Percentiles rank a stretch among this genome's conserved stretches.
Evolutionary conservation across 2,888 invertebrate species (phyloP).

Genomic region (Hipparchia sbordonii): DNA sequence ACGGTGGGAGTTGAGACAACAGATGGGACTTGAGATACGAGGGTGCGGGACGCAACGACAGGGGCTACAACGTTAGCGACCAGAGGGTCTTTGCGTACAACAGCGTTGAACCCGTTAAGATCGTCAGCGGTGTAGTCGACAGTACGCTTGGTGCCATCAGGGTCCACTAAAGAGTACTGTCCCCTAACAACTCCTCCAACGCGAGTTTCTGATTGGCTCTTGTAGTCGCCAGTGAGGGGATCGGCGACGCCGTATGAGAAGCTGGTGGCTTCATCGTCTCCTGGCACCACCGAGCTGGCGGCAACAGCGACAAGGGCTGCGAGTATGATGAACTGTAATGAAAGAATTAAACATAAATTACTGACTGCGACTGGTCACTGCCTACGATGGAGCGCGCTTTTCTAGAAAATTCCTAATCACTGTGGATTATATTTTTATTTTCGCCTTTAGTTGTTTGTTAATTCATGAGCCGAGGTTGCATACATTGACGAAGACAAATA

Average conservation of each 20-base stretch:
- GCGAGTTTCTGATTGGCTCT: conserved; percentile 81
- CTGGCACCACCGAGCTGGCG: conserved; percentile 72
- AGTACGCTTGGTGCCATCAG: conserved; percentile 81
- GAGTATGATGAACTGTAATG: conserved; percentile 49
- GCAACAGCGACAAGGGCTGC: conserved; percentile 67
- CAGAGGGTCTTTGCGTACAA: conserved; percentile 78
- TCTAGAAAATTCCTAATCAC: no score
- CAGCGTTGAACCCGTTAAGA: conserved; percentile 82
- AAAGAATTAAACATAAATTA: neutral
- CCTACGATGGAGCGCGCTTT: no score
- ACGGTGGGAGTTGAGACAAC: conserved; percentile 42
- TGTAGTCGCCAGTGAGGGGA: conserved; percentile 81
- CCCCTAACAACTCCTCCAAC: conserved; percentile 79
- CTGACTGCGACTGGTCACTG: neutral
- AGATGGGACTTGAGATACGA: conserved; percentile 46
- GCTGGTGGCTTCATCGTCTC: conserved; percentile 77
- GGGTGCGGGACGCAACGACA: conserved; percentile 43
- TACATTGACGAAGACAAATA: no score
- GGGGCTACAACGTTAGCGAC: conserved; percentile 50
- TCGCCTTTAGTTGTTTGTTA: no score
- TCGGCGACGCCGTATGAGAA: conserved; percentile 83
- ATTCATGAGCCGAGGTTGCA: no score
- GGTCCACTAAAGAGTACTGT: conserved; percentile 80
- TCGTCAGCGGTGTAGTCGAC: conserved; percentile 83
- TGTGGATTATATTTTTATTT: no score